phyloP scores from a whole-genome alignment of 2,113 vertebrate species.

The Rhinolophus ferrumequinum region DNA sequence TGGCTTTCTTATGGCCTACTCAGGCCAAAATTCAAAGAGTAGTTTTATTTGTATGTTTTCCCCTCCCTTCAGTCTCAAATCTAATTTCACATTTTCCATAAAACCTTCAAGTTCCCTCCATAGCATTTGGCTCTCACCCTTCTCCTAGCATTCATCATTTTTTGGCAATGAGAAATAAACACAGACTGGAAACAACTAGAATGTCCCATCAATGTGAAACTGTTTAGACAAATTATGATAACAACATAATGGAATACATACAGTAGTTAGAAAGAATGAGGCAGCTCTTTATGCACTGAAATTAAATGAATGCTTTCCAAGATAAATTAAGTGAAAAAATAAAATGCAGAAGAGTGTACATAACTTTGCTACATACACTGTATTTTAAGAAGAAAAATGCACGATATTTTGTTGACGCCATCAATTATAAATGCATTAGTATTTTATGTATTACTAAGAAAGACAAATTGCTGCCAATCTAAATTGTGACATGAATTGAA shows the following conservation, averaged over 20 bases:
- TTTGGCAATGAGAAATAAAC: background rate
- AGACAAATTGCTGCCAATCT: background rate
- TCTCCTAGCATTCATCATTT: background rate
- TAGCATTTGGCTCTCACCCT: background rate
- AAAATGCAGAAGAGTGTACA: background rate
- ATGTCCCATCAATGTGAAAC: background rate
- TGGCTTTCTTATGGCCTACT: background rate
- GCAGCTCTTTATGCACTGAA: background rate
- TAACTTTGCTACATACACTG: background rate
- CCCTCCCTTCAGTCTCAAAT: background rate
- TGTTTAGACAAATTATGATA: background rate
- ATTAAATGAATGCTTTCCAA: background rate
- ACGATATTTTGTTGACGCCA: background rate
- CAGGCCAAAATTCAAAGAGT: background rate
- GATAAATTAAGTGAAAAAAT: background rate
- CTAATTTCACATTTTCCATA: background rate
- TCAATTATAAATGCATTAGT: background rate
- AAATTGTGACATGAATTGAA: background rate
- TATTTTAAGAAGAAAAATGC: background rate
- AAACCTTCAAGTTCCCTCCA: background rate
- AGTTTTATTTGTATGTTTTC: background rate
- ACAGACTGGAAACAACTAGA: background rate
- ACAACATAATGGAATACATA: background rate
- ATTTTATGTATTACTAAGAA: slow-evolving; percentile 5
- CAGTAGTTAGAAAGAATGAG: background rate